Evolutionary conservation across 2,797 vertebrate genomes (phyloP).

Genomic region (Cryptoprocta ferox): DNA sequence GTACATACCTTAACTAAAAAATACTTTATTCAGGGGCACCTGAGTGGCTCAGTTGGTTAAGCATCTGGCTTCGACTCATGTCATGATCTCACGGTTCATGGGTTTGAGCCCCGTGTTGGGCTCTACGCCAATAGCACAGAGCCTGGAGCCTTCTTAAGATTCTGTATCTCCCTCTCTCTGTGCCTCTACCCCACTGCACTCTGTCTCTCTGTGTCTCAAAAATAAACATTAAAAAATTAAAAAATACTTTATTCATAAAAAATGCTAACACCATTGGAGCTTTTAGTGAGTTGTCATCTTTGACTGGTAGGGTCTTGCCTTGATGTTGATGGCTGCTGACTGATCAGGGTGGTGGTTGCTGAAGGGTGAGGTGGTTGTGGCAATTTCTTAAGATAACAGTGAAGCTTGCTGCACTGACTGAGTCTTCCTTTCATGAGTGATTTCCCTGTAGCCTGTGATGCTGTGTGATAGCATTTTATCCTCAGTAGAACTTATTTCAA

Average conservation of each 20-base stretch:
- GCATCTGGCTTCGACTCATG: no score
- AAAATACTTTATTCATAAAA: not conserved
- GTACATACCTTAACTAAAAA: not conserved
- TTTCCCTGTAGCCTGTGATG: not conserved
- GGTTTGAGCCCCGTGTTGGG: no score
- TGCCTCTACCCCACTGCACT: no score
- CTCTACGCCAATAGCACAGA: no score
- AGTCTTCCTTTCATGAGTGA: not conserved
- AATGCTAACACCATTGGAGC: not conserved
- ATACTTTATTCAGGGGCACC: not conserved
- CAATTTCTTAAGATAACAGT: not conserved
- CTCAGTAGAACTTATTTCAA: not conserved
- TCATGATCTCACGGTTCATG: no score
- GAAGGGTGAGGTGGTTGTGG: not conserved
- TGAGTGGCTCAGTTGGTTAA: no score
- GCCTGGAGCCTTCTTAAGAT: no score
- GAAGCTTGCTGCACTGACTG: not conserved
- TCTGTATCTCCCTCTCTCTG: no score
- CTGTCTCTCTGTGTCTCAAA: no score
- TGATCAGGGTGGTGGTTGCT: not conserved
- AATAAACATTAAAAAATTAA: no score
- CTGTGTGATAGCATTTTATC: not conserved
- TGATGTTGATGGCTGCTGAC: not conserved
- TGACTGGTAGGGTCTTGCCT: not conserved
- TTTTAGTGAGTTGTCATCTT: not conserved